Conservation (phyloP, 2,113 vertebrate genomes). For the Anoplopoma fimbria region DNA sequence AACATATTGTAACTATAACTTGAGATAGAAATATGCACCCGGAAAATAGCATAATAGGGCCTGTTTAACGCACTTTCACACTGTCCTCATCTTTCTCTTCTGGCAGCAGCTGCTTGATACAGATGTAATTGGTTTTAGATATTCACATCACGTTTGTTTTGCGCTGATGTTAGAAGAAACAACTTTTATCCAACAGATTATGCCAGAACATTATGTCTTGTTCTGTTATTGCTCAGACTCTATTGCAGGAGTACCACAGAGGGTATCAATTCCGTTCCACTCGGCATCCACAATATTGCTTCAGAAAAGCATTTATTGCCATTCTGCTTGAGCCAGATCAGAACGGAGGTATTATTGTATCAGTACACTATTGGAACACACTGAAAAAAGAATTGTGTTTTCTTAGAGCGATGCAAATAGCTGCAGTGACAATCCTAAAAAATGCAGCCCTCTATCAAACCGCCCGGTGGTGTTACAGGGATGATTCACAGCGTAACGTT, state of each 20-base stretch:
- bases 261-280: slow-evolving; percentile 9
- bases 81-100: background rate
- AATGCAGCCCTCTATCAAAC: slow-evolving; percentile 22
- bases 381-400: slow-evolving; percentile 27
- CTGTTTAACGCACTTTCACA: background rate
- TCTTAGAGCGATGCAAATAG: slow-evolving; percentile 24
- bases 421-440: slow-evolving; percentile 23
- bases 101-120: background rate
- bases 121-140: background rate
- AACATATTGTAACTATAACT: too few species aligned
- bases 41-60: too few species aligned
- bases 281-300: slow-evolving; percentile 2
- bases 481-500: slow-evolving; percentile 26
- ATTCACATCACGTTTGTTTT: background rate
- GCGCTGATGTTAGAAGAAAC: background rate
- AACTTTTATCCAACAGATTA: background rate
- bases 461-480: background rate
- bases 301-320: slow-evolving; percentile 11
- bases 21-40: too few species aligned
- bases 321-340: slow-evolving; percentile 30
- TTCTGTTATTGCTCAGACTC: background rate
- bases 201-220: background rate
- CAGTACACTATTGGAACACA: slow-evolving; percentile 2
- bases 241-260: background rate
- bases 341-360: slow-evolving; percentile 26